A percentile compares a stretch with the other conserved stretches of the same genome.
Evolutionary conservation across 2,888 invertebrate species (phyloP).

Genomic region (Leptopilina myrica): DNA sequence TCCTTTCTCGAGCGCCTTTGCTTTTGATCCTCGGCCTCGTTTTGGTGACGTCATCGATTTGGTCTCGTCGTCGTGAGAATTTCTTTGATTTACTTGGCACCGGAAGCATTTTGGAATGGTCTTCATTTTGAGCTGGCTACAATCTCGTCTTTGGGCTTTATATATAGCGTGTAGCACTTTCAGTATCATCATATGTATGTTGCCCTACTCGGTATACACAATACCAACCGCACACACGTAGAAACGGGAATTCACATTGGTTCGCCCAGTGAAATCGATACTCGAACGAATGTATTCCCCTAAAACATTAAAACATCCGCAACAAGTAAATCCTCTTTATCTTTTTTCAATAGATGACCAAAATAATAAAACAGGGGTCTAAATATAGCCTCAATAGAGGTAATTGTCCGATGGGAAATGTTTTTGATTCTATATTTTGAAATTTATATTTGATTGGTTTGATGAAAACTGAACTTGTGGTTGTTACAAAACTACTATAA

Average conservation of each 20-base stretch:
- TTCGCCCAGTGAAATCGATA: slow-evolving; percentile 39
- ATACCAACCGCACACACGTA: slow-evolving; percentile 44
- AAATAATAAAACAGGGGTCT: too few relatives aligned
- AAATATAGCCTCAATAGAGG: too few relatives aligned
- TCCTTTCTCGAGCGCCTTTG: background rate
- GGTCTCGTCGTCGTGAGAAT: slow-evolving; percentile 54
- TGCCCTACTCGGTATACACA: slow-evolving; percentile 57
- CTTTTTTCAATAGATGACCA: background rate
- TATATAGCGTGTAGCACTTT: slow-evolving; percentile 52
- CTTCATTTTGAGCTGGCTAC: slow-evolving; percentile 55
- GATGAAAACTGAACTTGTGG: too few relatives aligned
- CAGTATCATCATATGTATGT: slow-evolving; percentile 57
- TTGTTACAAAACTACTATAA: too few relatives aligned
- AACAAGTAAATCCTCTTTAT: slow-evolving; percentile 33
- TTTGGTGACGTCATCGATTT: slow-evolving; percentile 41
- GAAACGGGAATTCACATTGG: slow-evolving; percentile 19
- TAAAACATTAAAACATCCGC: slow-evolving; percentile 39
- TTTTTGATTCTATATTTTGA: too few relatives aligned
- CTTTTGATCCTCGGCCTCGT: slow-evolving; percentile 27
- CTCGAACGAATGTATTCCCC: background rate
- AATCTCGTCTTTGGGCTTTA: slow-evolving; percentile 48
- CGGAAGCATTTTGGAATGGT: slow-evolving; percentile 53
- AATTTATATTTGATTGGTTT: too few relatives aligned
- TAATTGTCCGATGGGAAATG: too few relatives aligned
- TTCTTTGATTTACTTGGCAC: slow-evolving; percentile 59